A percentile compares a stretch with the other conserved stretches of the same genome.
These are phyloP conservation scores for Stigmatopora argus DNA, from an alignment of 2,113 vertebrate species.

Conservation along the genomic window DNA sequence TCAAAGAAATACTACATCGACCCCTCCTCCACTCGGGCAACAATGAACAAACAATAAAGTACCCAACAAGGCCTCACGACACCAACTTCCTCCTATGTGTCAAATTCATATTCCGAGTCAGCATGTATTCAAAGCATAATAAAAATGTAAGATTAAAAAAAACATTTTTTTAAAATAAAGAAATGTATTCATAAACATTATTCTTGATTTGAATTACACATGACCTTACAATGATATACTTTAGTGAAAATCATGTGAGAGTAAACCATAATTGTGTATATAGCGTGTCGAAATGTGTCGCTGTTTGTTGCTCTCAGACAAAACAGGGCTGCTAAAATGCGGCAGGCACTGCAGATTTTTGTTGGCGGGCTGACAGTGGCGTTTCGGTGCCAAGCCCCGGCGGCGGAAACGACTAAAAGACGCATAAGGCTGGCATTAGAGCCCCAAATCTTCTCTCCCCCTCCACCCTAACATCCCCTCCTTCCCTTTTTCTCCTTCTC, in stretches of 20 bases:
- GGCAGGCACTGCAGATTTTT: constrained; percentile 94
- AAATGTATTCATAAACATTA: neutral
- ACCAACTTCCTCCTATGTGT: constrained; percentile 13
- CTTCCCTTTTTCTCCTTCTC: constrained; percentile 50
- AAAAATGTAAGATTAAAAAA: neutral
- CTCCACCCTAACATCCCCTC: constrained; percentile 31
- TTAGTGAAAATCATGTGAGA: constrained; percentile 5
- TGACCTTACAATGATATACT: neutral
- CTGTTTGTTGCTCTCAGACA: constrained; percentile 75
- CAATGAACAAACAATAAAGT: constrained; percentile 56
- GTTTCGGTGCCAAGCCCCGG: constrained; percentile 89
- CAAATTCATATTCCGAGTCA: constrained; percentile 6
- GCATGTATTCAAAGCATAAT: neutral
- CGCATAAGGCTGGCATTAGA: constrained; percentile 88
- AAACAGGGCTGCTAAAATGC: constrained; percentile 83
- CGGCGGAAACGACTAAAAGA: constrained; percentile 91
- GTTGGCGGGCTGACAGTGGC: constrained; percentile 87
- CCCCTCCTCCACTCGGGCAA: constrained; percentile 50
- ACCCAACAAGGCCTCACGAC: constrained; percentile 29
- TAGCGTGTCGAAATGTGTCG: constrained; percentile 8
- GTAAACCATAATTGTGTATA: constrained; percentile 9
- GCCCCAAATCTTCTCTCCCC: constrained; percentile 77
- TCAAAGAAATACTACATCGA: constrained; percentile 12
- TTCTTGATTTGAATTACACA: neutral
- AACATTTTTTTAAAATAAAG: neutral